Evolutionary conservation across 2,113 vertebrate genomes (phyloP), one percentile per base, ranked within the genome.

Genomic region (Atrichornis clamosus): DNA sequence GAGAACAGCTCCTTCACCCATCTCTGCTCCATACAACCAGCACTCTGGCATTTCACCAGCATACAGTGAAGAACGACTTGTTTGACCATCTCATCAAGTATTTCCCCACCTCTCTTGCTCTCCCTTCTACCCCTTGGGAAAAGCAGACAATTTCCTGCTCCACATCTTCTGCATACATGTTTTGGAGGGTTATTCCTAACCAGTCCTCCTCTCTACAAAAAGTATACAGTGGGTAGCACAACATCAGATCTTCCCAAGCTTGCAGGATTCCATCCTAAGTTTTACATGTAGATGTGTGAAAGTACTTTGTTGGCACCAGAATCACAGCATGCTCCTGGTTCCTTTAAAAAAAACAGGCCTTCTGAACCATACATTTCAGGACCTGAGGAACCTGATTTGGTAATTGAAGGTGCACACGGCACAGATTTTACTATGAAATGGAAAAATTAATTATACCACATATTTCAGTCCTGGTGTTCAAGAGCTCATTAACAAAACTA

Each of bases 401-500:
- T 64, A 90, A 90, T 15, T 89, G 84, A 84, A 81, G 80, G 28
- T 84, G 24, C 52, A 75, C 52, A 72, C 37, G 56, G 68, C 52
- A 78, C 27, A 80, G 7, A 22, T 89, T 92, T 89, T 77, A 73
- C 77, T 60, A 35, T 9, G 49, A 89, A 64, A 93, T 67, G 69
- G 75, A 84, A 92, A 89, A 88, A 72, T 35, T 93, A 95, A 94
- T 84, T 90, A 77, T 58, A 86, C 44, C 65, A 68, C 73, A 84
- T 81, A 80, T 64, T 92, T 72, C 53, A 75, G 50, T 65, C 42
- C 86, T 79, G 27, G 69, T 78, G 52, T 59, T 95, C 93, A 81
- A 82, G 64, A 89, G 73, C 75, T 95, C 80, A 93, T 95, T 93
- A 94, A 60, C 60, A 87, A 76, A 94, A 84, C 49, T 64, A 26